Evolutionary conservation across 1,140 invertebrate species (phyloP).

Genomic region (Calosoma granatense): DNA sequence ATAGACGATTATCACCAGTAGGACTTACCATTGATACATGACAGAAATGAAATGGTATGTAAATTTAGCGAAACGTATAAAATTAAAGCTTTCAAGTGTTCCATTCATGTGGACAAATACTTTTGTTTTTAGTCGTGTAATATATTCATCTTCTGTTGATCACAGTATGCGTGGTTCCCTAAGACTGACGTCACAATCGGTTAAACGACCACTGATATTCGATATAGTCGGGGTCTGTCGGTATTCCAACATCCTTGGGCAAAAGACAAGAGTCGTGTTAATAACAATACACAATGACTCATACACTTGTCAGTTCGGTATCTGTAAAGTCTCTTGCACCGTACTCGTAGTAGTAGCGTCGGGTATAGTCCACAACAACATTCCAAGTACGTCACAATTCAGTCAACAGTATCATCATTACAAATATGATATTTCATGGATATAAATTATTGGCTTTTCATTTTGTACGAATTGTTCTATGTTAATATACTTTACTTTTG

Average conservation of each 20-base stretch:
- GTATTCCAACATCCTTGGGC: background rate
- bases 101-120: too few relatives aligned
- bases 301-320: too few relatives aligned
- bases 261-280: conserved; percentile 1
- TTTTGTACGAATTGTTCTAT: background rate
- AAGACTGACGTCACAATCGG: conserved; percentile 2
- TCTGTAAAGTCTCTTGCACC: too few relatives aligned
- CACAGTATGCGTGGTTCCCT: background rate
- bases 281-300: too few relatives aligned
- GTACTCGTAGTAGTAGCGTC: too few relatives aligned
- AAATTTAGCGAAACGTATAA: too few relatives aligned
- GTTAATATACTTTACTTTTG: background rate
- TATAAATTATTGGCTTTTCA: conserved; percentile 5
- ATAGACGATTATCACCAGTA: too few relatives aligned
- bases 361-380: too few relatives aligned
- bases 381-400: too few relatives aligned
- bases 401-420: too few relatives aligned
- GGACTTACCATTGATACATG: background rate
- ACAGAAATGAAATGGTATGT: too few relatives aligned
- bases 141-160: background rate
- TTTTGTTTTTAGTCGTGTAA: background rate
- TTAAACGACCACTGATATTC: background rate
- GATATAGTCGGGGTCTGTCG: background rate
- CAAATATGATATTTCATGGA: background rate
- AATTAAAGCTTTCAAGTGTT: conserved; percentile 2